Evolutionary conservation across 2,888 invertebrate genomes (phyloP).

Genomic region (Drosophila rubida): DNA sequence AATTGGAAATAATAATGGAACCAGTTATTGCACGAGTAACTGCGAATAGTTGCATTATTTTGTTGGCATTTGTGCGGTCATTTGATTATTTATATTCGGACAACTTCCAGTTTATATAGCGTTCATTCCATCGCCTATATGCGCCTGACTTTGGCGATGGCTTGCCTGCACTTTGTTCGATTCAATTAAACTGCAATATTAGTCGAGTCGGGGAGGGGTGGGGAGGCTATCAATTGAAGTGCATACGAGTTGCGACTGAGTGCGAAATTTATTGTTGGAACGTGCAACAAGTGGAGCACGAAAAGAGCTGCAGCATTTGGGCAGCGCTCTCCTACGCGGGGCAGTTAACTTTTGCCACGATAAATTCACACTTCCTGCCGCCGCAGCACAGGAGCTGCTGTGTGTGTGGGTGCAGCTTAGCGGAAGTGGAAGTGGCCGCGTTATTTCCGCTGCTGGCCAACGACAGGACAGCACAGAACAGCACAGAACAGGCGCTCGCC

Average conservation of each 20-base stretch:
- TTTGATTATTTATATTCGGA: slow-evolving; percentile 73
- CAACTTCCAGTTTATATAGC: slow-evolving; percentile 68
- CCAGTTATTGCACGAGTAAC: slow-evolving; percentile 69
- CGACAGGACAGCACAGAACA: no score
- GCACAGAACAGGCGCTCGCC: slow-evolving; percentile 14
- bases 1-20: slow-evolving; percentile 54
- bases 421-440: slow-evolving; percentile 71
- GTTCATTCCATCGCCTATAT: slow-evolving; percentile 24
- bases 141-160: slow-evolving; percentile 10
- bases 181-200: slow-evolving; percentile 47
- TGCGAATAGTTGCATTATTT: slow-evolving; percentile 53
- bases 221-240: slow-evolving; percentile 30
- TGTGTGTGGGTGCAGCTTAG: slow-evolving; percentile 62
- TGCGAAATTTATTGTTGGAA: slow-evolving; percentile 45
- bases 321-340: slow-evolving; percentile 39
- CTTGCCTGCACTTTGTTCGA: slow-evolving; percentile 45
- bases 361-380: slow-evolving; percentile 78
- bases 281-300: slow-evolving; percentile 71
- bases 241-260: slow-evolving; percentile 41
- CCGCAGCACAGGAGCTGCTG: slow-evolving; percentile 32
- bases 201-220: slow-evolving; percentile 21
- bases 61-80: slow-evolving; percentile 59
- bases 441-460: slow-evolving; percentile 60
- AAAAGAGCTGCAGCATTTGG: slow-evolving; percentile 13
- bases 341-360: slow-evolving; percentile 66